Base-by-base conservation (phyloP, 2,888 invertebrate species). In the Automeris io region DNA sequence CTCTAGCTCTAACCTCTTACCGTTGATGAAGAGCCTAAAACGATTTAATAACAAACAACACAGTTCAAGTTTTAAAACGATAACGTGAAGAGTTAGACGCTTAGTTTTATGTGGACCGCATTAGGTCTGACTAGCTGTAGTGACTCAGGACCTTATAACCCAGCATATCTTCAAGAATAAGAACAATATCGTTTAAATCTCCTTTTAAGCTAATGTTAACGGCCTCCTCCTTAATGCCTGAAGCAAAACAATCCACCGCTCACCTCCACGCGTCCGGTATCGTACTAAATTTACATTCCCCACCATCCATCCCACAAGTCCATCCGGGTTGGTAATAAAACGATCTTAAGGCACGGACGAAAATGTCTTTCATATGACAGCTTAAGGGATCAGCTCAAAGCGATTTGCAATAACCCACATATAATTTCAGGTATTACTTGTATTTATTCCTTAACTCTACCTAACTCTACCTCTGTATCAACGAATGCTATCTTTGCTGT, bases 261-360 rank as follows among this genome's bases (percentile, higher is more conserved):
- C 80, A 79, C 82, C 78, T 80, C 78, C 75, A 68, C 61, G 72
- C 80, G 83, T 83, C 83, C 83, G 81, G 82, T 79, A 75, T 72
- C 73, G 73, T 75, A 78, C 70, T 83, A 85, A 83, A 85, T 85
- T 83, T 83, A 83, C 85, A 85, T 83, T 77, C 82, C 73, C 80
- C 70, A 72, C 80, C 80, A 82, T 86, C 80, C 76, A 82, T 86
- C 81, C 78, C 77, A 67, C 69, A 72, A 80, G 85, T 83, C 86
- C 83, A 81, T 82, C 81, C 81, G 82, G 82, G 70, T 61, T 70
- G 75, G 81, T 74, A 81, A 83, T 85, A 83, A 85, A 83, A 85
- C 82, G 81, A 81, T 81, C 81, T 79, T 76, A 75, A 78, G 78
- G 72, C 73, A 72, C 70, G 63, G 71, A 76, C 73, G 77, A 76